These are phyloP conservation scores for Drosophila suboccidentalis DNA, from an alignment of 2,888 invertebrate genomes.

Conservation along the genomic window DNA sequence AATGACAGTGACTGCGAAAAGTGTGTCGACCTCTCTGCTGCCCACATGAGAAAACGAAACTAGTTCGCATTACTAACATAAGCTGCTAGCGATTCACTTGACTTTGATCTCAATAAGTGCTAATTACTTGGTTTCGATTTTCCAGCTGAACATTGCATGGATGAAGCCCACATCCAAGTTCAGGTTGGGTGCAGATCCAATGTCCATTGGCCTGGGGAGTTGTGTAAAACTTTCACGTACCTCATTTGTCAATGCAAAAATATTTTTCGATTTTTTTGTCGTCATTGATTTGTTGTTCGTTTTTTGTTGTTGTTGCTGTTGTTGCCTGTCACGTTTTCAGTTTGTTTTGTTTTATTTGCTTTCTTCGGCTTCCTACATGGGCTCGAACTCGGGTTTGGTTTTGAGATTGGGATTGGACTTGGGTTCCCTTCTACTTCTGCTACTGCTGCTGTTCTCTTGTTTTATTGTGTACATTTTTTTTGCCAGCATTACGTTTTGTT, in stretches of 20 bases:
- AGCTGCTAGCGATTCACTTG: conserved; percentile 52
- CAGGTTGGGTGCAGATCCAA: neutral
- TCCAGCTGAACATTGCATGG: conserved; percentile 24
- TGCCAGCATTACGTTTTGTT: conserved; percentile 55
- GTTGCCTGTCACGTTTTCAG: conserved; percentile 72
- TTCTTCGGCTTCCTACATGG: conserved; percentile 59
- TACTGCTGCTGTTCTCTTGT: conserved; percentile 23
- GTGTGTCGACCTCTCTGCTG: conserved; percentile 66
- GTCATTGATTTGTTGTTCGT: conserved; percentile 19
- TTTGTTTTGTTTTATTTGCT: conserved; percentile 73
- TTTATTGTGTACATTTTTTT: conserved; percentile 54
- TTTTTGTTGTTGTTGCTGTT: conserved; percentile 30
- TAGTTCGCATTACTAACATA: conserved; percentile 51
- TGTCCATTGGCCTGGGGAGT: conserved; percentile 37
- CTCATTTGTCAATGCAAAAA: conserved; percentile 79
- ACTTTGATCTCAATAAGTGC: conserved; percentile 78
- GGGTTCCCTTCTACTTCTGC: conserved; percentile 13
- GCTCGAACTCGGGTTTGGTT: conserved; percentile 15
- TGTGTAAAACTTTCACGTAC: conserved; percentile 75
- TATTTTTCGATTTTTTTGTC: conserved; percentile 33
- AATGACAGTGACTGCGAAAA: conserved; percentile 75
- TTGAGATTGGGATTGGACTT: conserved; percentile 7
- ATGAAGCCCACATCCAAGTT: conserved; percentile 1
- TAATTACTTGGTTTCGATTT: conserved; percentile 73
- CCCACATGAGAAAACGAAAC: conserved; percentile 60